Conservation (phyloP, 2,113 vertebrate genomes). For the Hylia prasina region DNA sequence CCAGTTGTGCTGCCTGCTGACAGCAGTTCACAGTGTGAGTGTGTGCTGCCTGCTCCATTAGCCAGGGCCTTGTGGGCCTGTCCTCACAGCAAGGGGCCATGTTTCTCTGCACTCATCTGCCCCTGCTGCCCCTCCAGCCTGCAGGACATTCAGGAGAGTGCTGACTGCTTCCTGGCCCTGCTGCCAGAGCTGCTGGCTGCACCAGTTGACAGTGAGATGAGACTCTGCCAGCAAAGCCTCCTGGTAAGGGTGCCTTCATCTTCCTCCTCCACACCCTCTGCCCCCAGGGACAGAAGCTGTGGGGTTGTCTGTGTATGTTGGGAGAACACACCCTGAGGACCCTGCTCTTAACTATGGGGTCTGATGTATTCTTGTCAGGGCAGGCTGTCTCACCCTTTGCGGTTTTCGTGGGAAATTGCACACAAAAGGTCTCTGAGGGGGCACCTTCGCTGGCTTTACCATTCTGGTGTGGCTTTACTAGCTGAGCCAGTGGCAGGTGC, state of each 20-base stretch:
- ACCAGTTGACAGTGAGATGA: constrained; percentile 27
- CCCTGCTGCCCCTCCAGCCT: constrained; percentile 29
- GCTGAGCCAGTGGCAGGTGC: neutral
- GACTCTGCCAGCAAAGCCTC: constrained; percentile 64
- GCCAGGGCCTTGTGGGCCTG: neutral
- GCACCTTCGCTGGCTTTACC: neutral
- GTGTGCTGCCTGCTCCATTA: neutral
- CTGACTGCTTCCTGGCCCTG: constrained; percentile 56
- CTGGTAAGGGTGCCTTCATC: constrained; percentile 45
- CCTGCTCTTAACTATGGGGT: neutral
- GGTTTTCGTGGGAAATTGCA: neutral
- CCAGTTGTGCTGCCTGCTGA: neutral
- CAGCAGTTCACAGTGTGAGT: neutral
- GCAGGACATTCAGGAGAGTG: constrained; percentile 46
- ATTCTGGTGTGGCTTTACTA: neutral
- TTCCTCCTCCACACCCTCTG: neutral
- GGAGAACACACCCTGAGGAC: neutral
- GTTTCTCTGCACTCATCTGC: neutral
- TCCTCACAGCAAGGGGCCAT: neutral
- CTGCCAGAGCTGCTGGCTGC: constrained; percentile 53
- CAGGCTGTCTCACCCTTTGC: neutral
- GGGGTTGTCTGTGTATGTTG: neutral
- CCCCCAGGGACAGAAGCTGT: neutral
- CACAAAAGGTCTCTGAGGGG: neutral
- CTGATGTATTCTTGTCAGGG: neutral